These are phyloP conservation scores for Cyrtonyx montezumae DNA, from an alignment of 2,113 vertebrate genomes.

Conservation along the genomic window DNA sequence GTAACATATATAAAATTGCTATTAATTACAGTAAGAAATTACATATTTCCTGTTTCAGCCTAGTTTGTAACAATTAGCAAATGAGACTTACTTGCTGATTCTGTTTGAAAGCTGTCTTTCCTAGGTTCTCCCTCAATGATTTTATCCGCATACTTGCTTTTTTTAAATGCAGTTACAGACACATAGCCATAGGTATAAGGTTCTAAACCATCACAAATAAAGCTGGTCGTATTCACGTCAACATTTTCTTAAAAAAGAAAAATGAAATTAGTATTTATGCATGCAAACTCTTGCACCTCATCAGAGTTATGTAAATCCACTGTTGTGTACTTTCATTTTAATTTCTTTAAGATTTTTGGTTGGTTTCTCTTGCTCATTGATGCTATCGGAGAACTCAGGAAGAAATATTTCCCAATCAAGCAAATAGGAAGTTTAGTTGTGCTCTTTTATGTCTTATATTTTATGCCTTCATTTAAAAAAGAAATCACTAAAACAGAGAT, in stretches of 20 bases:
- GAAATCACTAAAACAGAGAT: background rate
- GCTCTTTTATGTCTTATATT: background rate
- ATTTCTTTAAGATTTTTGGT: background rate
- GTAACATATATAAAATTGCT: background rate
- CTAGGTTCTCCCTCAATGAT: fast-evolving
- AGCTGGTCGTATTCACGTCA: fast-evolving
- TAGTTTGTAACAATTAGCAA: background rate
- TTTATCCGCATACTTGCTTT: fast-evolving
- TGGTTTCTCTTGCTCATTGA: background rate
- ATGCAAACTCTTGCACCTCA: background rate
- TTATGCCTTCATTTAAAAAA: background rate
- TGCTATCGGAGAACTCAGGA: background rate
- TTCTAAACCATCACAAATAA: fast-evolving
- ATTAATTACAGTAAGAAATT: background rate
- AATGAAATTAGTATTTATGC: background rate
- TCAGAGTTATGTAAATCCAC: background rate
- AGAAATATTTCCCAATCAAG: background rate
- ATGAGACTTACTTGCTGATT: background rate
- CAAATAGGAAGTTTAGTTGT: background rate
- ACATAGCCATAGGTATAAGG: fast-evolving
- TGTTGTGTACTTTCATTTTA: background rate
- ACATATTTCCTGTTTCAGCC: background rate
- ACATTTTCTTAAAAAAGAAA: fast-evolving
- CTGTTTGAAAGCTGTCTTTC: fast-evolving
- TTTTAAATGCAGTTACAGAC: background rate